Percentiles rank a stretch among this genome's conserved stretches.
These are phyloP conservation scores for Oreochromis niloticus DNA, from an alignment of 2,113 vertebrate species.

Conservation along the genomic window DNA sequence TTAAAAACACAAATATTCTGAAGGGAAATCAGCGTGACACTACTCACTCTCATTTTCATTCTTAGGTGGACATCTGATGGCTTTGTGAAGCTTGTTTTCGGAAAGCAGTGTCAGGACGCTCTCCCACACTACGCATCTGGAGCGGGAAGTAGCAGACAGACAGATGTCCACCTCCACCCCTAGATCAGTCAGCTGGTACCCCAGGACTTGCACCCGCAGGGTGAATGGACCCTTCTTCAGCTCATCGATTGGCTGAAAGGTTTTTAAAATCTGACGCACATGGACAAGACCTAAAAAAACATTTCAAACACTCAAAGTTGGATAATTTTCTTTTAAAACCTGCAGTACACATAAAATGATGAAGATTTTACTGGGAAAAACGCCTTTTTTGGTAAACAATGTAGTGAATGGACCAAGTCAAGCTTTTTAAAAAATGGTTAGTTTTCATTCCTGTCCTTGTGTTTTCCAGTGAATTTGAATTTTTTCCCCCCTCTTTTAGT, in stretches of 20 bases:
- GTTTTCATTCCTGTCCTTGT: neutral
- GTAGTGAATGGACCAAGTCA: neutral
- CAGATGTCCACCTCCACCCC: slow-evolving; percentile 67
- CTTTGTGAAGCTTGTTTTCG: neutral
- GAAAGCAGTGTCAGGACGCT: slow-evolving; percentile 64
- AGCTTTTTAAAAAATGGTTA: neutral
- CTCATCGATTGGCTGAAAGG: slow-evolving; percentile 62
- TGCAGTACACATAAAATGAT: neutral
- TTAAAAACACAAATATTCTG: neutral
- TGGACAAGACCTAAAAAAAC: slow-evolving; percentile 40
- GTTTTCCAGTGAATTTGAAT: neutral
- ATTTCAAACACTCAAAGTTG: neutral
- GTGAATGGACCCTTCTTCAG: slow-evolving; percentile 64
- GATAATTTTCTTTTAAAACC: neutral
- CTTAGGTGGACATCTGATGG: neutral
- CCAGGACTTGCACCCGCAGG: slow-evolving; percentile 44
- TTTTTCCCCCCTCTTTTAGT: neutral
- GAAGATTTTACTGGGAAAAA: neutral
- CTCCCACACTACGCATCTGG: slow-evolving; percentile 46
- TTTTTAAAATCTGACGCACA: slow-evolving; percentile 52
- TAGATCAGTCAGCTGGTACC: slow-evolving; percentile 25
- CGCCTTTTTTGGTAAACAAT: neutral
- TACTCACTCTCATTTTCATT: neutral
- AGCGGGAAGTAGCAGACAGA: slow-evolving; percentile 36
- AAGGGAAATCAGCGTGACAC: neutral